phyloP scores from a whole-genome alignment of 2,888 invertebrate species.

The Eubasilissa splendida region DNA sequence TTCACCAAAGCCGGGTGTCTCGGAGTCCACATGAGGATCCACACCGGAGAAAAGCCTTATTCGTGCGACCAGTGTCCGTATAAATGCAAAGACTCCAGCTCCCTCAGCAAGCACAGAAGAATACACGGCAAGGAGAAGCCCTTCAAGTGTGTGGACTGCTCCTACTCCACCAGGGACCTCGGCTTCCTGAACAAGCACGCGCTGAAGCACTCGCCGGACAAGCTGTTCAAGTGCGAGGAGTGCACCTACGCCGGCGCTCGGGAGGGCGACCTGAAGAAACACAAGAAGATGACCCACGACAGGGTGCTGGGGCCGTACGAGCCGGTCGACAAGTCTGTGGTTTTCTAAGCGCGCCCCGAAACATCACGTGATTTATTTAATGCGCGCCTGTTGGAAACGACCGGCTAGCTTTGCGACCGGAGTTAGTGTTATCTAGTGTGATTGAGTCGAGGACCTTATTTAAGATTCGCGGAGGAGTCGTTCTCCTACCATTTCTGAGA shows the following conservation, averaged over 20 bases:
- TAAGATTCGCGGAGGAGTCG: too few species aligned
- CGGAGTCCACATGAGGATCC: background rate
- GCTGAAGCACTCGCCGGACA: slow-evolving; percentile 66
- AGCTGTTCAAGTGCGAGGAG: slow-evolving; percentile 66
- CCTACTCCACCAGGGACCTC: slow-evolving; percentile 67
- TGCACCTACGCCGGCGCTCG: slow-evolving; percentile 67
- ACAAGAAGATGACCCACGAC: slow-evolving; percentile 65
- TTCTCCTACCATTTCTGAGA: too few species aligned
- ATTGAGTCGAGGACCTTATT: too few species aligned
- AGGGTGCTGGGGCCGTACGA: slow-evolving; percentile 60
- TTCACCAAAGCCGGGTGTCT: background rate
- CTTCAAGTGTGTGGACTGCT: slow-evolving; percentile 64
- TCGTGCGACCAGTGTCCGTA: slow-evolving; percentile 10
- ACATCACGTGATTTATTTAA: background rate
- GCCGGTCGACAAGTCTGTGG: background rate
- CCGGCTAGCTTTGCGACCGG: background rate
- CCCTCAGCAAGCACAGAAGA: slow-evolving; percentile 3
- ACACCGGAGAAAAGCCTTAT: slow-evolving; percentile 8
- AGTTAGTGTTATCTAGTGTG: too few species aligned
- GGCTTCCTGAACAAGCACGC: slow-evolving; percentile 69
- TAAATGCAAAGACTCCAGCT: background rate
- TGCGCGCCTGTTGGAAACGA: background rate
- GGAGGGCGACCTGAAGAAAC: slow-evolving; percentile 69
- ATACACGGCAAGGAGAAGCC: slow-evolving; percentile 63
- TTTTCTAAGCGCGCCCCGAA: background rate